Conservation (phyloP, 2,888 invertebrate genomes). For the Acrocera orbiculus region DNA sequence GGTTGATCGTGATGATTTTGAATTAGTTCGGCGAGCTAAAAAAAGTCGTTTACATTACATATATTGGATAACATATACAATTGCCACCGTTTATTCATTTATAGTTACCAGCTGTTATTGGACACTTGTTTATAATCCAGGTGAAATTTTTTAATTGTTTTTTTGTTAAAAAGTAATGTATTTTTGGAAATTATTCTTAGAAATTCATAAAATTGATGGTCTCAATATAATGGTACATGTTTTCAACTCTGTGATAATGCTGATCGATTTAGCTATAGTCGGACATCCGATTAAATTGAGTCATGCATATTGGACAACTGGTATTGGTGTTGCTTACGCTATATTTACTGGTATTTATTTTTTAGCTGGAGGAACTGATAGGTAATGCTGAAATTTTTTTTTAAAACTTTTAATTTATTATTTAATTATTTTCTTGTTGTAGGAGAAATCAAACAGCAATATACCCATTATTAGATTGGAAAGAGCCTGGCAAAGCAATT, state of each 20-base stretch:
- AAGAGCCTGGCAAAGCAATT: conserved; percentile 39
- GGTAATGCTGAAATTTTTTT: conserved; percentile 31
- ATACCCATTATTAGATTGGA: conserved; percentile 65
- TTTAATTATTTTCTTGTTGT: not conserved
- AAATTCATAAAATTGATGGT: conserved; percentile 28
- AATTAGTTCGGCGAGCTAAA: conserved; percentile 29
- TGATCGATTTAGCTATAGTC: conserved; percentile 49
- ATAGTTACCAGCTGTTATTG: conserved; percentile 32
- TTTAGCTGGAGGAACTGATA: conserved; percentile 49
- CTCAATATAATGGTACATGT: conserved; percentile 32
- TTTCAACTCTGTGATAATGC: conserved; percentile 54
- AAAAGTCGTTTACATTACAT: conserved; percentile 28
- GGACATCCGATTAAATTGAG: conserved; percentile 47
- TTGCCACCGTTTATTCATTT: conserved; percentile 31
- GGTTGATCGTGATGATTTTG: conserved; percentile 33
- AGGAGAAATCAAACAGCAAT: conserved; percentile 46
- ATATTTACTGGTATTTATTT: conserved; percentile 54
- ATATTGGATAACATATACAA: conserved; percentile 31
- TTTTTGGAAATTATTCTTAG: conserved; percentile 14
- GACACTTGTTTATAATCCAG: conserved; percentile 48
- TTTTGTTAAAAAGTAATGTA: not conserved
- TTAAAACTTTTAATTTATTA: not conserved
- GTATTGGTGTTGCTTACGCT: conserved; percentile 44
- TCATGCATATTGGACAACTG: conserved; percentile 39
- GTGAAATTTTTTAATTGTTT: conserved; percentile 26